phyloP scores from a whole-genome alignment of 2,888 invertebrate species.

The Campaea margaritaria region DNA sequence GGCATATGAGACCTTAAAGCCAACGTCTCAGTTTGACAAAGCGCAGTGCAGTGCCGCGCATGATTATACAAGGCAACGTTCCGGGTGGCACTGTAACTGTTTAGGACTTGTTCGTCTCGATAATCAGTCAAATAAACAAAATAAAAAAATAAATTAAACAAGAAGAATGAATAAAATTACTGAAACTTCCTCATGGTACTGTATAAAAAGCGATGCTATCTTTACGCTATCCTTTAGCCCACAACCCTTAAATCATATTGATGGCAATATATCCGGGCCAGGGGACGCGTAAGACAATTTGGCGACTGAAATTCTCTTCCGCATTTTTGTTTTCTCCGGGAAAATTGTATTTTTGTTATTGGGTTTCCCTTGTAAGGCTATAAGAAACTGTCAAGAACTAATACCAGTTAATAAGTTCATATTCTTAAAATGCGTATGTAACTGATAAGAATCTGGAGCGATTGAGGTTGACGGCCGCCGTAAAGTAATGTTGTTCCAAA shows the following conservation, averaged over 20 bases:
- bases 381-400: background rate
- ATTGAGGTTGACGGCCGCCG: too few species aligned
- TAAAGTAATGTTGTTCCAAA: too few species aligned
- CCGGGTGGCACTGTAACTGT: too few species aligned
- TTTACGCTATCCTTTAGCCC: conserved; percentile 15
- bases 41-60: too few species aligned
- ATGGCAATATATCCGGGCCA: conserved; percentile 30
- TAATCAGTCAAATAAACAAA: too few species aligned
- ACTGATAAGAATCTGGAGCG: too few species aligned
- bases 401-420: too few species aligned
- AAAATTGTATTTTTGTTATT: conserved; percentile 22
- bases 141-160: background rate
- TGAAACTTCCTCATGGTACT: background rate
- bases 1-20: too few species aligned
- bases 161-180: background rate
- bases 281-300: conserved; percentile 34
- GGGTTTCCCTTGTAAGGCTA: conserved; percentile 12
- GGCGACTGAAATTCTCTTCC: conserved; percentile 29
- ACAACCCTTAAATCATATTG: conserved; percentile 37
- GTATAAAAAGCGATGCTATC: conserved; percentile 6
- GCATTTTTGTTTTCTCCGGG: conserved; percentile 13
- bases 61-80: too few species aligned
- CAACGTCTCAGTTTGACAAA: too few species aligned
- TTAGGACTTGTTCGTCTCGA: too few species aligned
- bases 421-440: too few species aligned